These are phyloP conservation scores for Leptestheria dahalacensis DNA, from an alignment of 1,140 invertebrate species.

Conservation along the genomic window DNA sequence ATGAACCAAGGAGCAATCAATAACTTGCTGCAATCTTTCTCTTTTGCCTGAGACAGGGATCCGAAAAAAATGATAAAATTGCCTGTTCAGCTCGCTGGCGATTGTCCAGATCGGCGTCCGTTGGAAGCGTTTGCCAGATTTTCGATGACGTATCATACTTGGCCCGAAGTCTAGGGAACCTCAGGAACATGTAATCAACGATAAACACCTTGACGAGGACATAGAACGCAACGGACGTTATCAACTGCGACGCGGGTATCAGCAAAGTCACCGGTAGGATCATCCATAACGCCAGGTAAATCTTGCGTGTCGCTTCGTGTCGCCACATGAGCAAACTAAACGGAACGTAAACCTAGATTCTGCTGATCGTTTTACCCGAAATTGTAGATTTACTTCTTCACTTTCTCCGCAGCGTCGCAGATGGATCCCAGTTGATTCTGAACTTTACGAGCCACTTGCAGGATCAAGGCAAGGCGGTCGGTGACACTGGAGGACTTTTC, in stretches of 20 bases:
- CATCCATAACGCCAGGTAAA: conserved; percentile 24
- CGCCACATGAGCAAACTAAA: conserved; percentile 29
- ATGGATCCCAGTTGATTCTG: conserved; percentile 28
- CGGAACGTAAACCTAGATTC: conserved; percentile 17
- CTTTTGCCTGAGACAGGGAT: too few relatives aligned
- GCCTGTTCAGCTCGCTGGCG: conserved; percentile 18
- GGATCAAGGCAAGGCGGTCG: conserved; percentile 30
- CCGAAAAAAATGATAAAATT: background rate
- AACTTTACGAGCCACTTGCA: conserved; percentile 31
- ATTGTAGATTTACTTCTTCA: conserved; percentile 27
- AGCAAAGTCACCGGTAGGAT: conserved; percentile 24
- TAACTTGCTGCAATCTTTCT: too few relatives aligned
- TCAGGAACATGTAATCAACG: conserved; percentile 29
- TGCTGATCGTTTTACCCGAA: too few relatives aligned
- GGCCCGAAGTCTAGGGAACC: conserved; percentile 29
- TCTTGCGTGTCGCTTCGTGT: conserved; percentile 25
- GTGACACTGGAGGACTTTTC: conserved; percentile 24
- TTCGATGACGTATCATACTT: conserved; percentile 29
- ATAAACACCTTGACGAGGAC: conserved; percentile 30
- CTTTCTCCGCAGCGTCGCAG: conserved; percentile 30
- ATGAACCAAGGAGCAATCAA: too few relatives aligned
- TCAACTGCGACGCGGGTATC: conserved; percentile 22
- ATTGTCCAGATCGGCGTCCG: conserved; percentile 28
- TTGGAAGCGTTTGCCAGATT: conserved; percentile 29
- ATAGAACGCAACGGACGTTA: conserved; percentile 22